Conservation (phyloP, 92 coral and sea anemone species). For the Palythoa caribaeorum region DNA sequence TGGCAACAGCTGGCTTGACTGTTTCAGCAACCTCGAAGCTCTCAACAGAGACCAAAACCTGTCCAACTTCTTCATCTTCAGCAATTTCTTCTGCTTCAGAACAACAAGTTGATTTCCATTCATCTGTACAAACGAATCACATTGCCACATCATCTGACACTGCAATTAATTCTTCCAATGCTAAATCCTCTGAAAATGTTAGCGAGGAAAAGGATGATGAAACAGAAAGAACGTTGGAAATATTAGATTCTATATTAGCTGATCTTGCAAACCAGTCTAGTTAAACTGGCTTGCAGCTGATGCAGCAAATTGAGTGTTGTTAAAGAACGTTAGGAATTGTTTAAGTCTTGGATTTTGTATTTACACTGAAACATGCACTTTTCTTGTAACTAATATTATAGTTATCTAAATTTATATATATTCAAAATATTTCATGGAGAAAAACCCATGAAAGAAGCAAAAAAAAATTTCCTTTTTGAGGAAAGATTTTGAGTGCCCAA, state of each 20-base stretch:
- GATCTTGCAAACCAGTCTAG: constrained; percentile 42
- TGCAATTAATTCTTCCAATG: constrained; percentile 13
- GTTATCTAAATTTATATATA: background rate
- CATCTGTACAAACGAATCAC: background rate
- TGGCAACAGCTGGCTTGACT: constrained; percentile 15
- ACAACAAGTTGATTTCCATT: constrained; percentile 5
- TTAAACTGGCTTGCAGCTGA: background rate
- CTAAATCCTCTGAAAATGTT: background rate
- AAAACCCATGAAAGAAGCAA: background rate
- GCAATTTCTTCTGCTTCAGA: constrained; percentile 11
- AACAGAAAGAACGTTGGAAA: constrained; percentile 51
- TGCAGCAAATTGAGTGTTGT: background rate
- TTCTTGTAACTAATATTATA: background rate
- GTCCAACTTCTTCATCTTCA: constrained; percentile 12
- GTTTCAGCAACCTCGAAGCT: background rate
- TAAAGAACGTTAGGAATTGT: background rate
- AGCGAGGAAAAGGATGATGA: constrained; percentile 31
- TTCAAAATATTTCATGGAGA: background rate
- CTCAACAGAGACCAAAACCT: background rate
- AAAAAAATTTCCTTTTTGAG: background rate
- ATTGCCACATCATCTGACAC: constrained; percentile 3
- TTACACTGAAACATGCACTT: background rate
- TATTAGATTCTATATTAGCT: constrained; percentile 43
- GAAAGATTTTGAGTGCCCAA: background rate
- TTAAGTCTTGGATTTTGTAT: background rate